phyloP scores from a whole-genome alignment of 2,888 invertebrate genomes.

The Agonopterix arenella region DNA sequence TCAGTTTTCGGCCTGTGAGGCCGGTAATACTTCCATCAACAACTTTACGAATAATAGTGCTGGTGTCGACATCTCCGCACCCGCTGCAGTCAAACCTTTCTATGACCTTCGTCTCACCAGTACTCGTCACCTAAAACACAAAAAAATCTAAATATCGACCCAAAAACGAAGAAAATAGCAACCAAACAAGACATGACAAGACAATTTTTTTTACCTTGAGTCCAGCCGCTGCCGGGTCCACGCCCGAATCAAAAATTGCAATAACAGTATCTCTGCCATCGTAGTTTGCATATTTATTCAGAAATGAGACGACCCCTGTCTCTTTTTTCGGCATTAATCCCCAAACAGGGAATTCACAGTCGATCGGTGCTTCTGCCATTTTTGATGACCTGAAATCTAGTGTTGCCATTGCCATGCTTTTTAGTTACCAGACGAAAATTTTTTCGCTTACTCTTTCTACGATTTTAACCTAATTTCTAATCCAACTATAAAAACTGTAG shows the following conservation, averaged over 20 bases:
- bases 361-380: constrained; percentile 75
- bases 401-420: constrained; percentile 31
- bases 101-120: constrained; percentile 94
- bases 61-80: constrained; percentile 97
- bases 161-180: constrained; percentile 28
- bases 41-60: constrained; percentile 68
- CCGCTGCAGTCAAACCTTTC: constrained; percentile 98
- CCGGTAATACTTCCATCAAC: constrained; percentile 87
- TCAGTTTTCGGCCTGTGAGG: constrained; percentile 90
- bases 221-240: constrained; percentile 97
- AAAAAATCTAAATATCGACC: constrained; percentile 18
- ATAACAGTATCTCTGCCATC: constrained; percentile 95
- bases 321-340: constrained; percentile 95
- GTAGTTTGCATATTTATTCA: constrained; percentile 91
- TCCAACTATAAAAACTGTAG: too few species aligned
- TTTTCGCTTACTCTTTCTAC: too few species aligned
- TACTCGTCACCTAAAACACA: constrained; percentile 84
- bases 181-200: constrained; percentile 51
- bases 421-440: too few species aligned
- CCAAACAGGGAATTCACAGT: constrained; percentile 87
- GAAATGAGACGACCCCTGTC: constrained; percentile 91
- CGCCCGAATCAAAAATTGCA: constrained; percentile 98
- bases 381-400: constrained; percentile 61
- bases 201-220: constrained; percentile 84
- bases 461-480: too few species aligned